These are phyloP conservation scores for Prunella fulvescens DNA, from an alignment of 2,113 vertebrate genomes.

Conservation along the genomic window DNA sequence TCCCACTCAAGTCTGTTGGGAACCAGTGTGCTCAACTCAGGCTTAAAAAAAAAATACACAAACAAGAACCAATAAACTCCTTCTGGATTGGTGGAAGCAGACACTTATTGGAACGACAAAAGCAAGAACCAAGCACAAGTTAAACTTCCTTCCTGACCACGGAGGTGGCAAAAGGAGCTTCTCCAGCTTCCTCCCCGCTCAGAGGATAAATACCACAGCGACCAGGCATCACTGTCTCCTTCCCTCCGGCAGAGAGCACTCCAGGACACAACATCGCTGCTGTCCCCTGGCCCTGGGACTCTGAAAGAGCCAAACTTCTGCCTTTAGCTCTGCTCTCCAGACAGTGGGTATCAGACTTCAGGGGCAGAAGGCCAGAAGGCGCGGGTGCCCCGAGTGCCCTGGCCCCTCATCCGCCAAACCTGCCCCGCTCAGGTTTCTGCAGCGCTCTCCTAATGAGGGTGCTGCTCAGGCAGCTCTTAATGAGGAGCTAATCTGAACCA, in stretches of 20 bases:
- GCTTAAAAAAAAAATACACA: neutral
- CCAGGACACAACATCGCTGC: neutral
- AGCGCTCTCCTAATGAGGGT: slow-evolving; percentile 44
- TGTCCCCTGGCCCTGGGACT: neutral
- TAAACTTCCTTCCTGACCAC: neutral
- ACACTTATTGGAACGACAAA: rapidly evolving
- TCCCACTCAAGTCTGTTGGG: neutral
- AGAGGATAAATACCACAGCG: neutral
- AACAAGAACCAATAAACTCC: neutral
- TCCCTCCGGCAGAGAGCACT: slow-evolving; percentile 64
- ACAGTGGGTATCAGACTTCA: neutral
- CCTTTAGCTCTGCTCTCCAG: neutral
- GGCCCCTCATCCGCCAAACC: neutral
- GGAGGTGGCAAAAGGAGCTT: neutral
- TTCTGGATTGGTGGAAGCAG: neutral
- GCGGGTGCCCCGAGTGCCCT: rapidly evolving
- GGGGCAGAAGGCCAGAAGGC: neutral
- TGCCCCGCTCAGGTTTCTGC: neutral
- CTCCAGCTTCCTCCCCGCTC: neutral
- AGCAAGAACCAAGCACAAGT: neutral
- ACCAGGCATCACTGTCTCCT: neutral
- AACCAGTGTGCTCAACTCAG: neutral
- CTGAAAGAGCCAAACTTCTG: neutral
- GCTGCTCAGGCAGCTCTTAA: slow-evolving; percentile 44
- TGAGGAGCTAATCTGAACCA: slow-evolving; percentile 67